These are phyloP conservation scores for Cantharis flavilabris DNA, from an alignment of 2,888 invertebrate species.

Conservation along the genomic window DNA sequence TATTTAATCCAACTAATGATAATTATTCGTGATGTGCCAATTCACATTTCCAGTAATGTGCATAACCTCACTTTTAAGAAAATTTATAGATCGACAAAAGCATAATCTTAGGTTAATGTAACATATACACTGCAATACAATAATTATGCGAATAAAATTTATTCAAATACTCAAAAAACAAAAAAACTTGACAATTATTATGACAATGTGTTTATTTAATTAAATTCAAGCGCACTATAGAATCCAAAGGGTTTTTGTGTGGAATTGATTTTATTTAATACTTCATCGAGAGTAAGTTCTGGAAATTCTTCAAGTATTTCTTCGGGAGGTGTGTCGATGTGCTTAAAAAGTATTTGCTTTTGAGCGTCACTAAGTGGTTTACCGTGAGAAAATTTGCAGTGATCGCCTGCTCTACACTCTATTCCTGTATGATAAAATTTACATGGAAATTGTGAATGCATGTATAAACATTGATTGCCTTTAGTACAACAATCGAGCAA, in stretches of 20 bases:
- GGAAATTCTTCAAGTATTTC: conserved; percentile 91
- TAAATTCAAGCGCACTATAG: neutral
- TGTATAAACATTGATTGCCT: conserved; percentile 91
- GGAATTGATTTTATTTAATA: conserved; percentile 59
- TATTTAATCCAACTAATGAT: neutral
- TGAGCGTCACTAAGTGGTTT: conserved; percentile 76
- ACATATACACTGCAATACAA: neutral
- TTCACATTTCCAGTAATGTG: neutral
- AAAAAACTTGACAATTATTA: neutral
- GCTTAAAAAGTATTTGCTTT: conserved; percentile 61
- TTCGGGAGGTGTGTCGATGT: conserved; percentile 88
- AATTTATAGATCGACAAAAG: neutral
- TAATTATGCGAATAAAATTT: neutral
- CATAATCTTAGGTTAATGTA: no score
- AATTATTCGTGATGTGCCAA: neutral
- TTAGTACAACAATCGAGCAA: conserved; percentile 94
- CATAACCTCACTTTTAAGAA: neutral
- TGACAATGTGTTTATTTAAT: neutral
- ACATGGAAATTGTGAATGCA: conserved; percentile 97
- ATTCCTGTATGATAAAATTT: conserved; percentile 94
- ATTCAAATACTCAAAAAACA: neutral
- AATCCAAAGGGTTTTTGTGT: conserved; percentile 58
- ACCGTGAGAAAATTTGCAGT: conserved; percentile 93
- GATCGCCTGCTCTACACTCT: conserved; percentile 75
- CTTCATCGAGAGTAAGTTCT: conserved; percentile 77